phyloP scores from a whole-genome alignment of 1,140 invertebrate genomes.

The Lepidurus packardi region DNA sequence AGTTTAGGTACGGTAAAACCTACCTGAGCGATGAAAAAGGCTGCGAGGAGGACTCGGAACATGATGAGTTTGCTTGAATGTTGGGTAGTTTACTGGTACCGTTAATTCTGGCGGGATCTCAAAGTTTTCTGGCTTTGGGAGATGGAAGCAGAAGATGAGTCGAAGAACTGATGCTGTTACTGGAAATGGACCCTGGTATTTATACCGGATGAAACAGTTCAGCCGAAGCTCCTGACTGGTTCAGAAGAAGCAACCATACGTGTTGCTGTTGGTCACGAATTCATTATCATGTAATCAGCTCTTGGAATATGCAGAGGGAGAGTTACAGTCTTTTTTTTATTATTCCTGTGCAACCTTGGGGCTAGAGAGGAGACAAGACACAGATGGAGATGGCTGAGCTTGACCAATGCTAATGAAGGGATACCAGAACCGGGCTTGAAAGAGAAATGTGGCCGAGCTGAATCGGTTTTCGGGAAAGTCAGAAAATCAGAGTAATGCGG shows the following conservation, averaged over 20 bases:
- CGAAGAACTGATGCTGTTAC: background rate
- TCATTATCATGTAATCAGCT: background rate
- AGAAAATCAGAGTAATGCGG: too few relatives aligned
- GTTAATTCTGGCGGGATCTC: background rate
- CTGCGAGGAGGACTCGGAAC: background rate
- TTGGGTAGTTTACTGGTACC: background rate
- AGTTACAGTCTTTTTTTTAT: background rate
- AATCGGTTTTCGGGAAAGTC: background rate
- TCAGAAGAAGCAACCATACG: background rate
- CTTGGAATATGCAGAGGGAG: background rate
- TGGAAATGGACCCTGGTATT: background rate
- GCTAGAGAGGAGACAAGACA: background rate
- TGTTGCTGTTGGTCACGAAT: slow-evolving; percentile 14
- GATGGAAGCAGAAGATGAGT: background rate
- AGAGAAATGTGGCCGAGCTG: background rate
- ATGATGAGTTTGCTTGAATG: background rate
- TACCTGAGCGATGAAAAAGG: background rate
- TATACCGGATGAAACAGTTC: background rate
- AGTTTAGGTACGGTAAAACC: background rate
- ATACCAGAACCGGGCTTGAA: background rate
- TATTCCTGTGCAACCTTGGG: background rate
- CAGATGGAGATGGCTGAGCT: background rate
- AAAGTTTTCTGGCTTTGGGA: background rate
- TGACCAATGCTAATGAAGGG: background rate
- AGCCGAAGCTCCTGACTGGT: background rate